Evolutionary conservation across 2,113 vertebrate genomes (phyloP), one percentile per base, ranked within the genome.

Genomic region (Corythornis vintsioides): DNA sequence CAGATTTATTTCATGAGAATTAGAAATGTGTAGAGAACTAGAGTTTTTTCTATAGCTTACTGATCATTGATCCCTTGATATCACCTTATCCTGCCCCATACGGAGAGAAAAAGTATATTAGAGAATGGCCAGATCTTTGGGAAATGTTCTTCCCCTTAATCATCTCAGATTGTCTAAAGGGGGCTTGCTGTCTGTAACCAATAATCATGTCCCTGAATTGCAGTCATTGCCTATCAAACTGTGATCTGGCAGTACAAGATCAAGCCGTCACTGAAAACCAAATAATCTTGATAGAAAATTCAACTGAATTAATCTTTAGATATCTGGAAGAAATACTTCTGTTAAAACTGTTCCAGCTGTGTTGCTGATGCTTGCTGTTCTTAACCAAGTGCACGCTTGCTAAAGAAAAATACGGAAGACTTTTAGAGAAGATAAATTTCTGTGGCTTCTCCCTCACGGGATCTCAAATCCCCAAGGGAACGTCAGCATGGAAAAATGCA

Each of bases 401-500:
- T 92, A 47, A 83, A 74, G 48, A 78, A 73, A 78, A 84, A 61
- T 28, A 26, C 22, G 48, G 80, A 75, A 72, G 53, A 26, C n/a
- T 70, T 28, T 52, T 67, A 29, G 65, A 88, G 60, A 47, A 90
- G 80, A 33, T 72, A 86, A 94, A 73, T 61, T 73, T 18, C 43
- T 86, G 66, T 86, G 0, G 0, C 53, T 94, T 94, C 26, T 91
- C 64, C 66, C 61, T 69, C 63, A 33, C 63, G 80, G 70, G 65
- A 86, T 10, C 45, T 70, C 35, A 11, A 69, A 86, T 88, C 93
- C 93, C 77, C 90, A 2, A 3, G 55, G 83, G 93, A 75, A 57
- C 0, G 9, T 75, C 78, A 94, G 59, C 83, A 63, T 76, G 55
- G 70, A 94, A 93, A 95, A 92, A 96, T 83, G 80, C 92, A 92